Evolutionary conservation across 1,140 invertebrate genomes (phyloP).

Genomic region (Notospermus geniculatus): DNA sequence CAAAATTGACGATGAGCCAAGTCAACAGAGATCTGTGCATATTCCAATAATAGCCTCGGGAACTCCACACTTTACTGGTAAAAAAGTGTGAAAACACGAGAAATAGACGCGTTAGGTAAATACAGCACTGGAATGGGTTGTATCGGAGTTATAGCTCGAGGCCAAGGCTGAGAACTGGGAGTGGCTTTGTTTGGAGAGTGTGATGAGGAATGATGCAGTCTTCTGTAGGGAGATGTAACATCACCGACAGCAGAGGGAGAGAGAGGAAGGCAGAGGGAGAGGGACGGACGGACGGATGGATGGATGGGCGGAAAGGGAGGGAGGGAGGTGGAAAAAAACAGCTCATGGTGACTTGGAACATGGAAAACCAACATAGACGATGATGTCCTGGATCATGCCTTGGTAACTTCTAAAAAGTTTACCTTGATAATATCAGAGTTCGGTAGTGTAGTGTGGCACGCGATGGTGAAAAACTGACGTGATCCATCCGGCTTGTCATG

Average conservation of each 20-base stretch:
- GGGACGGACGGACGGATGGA: slow-evolving; percentile 6
- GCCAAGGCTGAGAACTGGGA: neutral
- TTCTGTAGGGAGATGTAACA: neutral
- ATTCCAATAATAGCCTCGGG: neutral
- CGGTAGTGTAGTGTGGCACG: too few species aligned
- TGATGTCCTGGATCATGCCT: too few species aligned
- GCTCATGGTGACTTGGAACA: too few species aligned
- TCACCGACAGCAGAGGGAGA: slow-evolving; percentile 14
- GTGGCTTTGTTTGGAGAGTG: neutral
- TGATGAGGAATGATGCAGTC: slow-evolving; percentile 13
- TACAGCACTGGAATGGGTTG: neutral
- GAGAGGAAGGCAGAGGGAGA: slow-evolving; percentile 6
- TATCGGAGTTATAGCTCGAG: neutral
- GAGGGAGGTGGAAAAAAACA: slow-evolving; percentile 6
- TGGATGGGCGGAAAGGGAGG: slow-evolving; percentile 10
- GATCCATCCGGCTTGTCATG: too few species aligned
- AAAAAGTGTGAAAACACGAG: neutral
- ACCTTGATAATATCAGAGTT: too few species aligned
- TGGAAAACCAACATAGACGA: slow-evolving; percentile 2
- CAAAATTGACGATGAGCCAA: too few species aligned
- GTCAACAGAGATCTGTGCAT: too few species aligned
- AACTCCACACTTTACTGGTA: neutral
- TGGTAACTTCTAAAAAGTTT: too few species aligned
- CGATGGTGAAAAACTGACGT: too few species aligned
- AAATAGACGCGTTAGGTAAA: neutral